Percentiles rank a stretch among this genome's conserved stretches.
Evolutionary conservation across 1,140 invertebrate species (phyloP).

Genomic region (Semibalanus balanoides): DNA sequence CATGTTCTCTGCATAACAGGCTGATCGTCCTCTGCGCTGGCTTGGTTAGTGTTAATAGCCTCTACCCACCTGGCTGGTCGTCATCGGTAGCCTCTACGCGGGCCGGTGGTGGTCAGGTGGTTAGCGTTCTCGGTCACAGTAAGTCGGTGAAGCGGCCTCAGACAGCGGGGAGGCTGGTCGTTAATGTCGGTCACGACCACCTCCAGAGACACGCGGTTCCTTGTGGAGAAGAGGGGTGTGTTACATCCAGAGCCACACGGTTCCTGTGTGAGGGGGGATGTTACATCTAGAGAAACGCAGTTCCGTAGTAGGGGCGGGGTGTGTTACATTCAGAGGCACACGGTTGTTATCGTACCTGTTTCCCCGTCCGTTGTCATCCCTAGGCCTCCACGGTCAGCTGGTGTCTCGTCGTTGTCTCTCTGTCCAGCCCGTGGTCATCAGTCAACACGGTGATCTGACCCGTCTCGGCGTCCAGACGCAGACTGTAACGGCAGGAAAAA

Average conservation of each 20-base stretch:
- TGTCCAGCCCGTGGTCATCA: slow-evolving; percentile 57
- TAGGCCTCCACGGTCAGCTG: slow-evolving; percentile 81
- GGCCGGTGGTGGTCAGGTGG: slow-evolving; percentile 58
- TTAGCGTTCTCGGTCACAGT: slow-evolving; percentile 62
- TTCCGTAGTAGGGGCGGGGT: too few species aligned
- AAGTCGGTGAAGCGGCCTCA: slow-evolving; percentile 67
- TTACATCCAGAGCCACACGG: slow-evolving; percentile 67
- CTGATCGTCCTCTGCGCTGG: too few species aligned
- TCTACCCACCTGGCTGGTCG: slow-evolving; percentile 58
- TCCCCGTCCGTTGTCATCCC: slow-evolving; percentile 70
- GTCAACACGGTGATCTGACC: slow-evolving; percentile 64
- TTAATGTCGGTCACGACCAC: slow-evolving; percentile 77
- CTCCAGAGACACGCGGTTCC: slow-evolving; percentile 69
- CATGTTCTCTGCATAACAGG: too few species aligned
- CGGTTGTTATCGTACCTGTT: slow-evolving; percentile 51
- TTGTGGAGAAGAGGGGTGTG: too few species aligned
- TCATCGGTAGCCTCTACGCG: slow-evolving; percentile 64
- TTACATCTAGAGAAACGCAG: slow-evolving; percentile 69
- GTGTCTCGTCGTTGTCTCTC: slow-evolving; percentile 69
- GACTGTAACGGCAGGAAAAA: too few species aligned
- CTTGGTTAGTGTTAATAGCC: too few species aligned
- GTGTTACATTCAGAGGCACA: too few species aligned
- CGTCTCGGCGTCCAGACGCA: slow-evolving; percentile 60
- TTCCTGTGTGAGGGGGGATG: too few species aligned
- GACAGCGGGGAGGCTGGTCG: slow-evolving; percentile 68